Conservation (phyloP, 2,113 vertebrate species). For the Psophia crepitans region DNA sequence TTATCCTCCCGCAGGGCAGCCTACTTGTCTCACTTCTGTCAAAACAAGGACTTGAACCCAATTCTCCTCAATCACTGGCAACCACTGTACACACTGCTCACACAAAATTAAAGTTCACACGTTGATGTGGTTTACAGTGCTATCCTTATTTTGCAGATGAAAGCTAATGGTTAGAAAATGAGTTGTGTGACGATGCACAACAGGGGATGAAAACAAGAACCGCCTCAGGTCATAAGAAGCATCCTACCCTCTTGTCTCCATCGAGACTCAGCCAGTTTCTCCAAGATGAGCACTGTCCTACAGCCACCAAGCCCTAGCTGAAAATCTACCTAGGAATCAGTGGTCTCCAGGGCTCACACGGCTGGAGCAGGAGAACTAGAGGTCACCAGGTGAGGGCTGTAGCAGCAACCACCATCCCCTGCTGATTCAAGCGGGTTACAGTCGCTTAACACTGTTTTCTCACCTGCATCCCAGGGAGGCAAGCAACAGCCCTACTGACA, state of each 20-base stretch:
- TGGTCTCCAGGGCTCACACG: not conserved
- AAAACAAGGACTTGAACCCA: not conserved
- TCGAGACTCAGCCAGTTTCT: accelerated
- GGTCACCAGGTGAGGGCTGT: accelerated
- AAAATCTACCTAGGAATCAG: accelerated
- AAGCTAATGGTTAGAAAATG: not conserved
- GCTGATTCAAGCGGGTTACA: not conserved
- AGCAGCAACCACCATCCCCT: not conserved
- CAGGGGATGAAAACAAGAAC: not conserved
- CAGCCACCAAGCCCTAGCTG: not conserved
- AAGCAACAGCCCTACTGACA: not conserved
- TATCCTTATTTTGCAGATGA: not conserved
- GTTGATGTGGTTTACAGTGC: not conserved
- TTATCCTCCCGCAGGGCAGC: not conserved
- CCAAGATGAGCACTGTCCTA: not conserved
- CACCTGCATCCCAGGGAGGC: not conserved
- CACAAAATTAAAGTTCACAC: not conserved
- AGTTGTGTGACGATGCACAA: not conserved
- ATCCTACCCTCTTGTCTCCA: not conserved
- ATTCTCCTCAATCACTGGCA: not conserved
- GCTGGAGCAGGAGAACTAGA: not conserved
- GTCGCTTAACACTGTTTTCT: not conserved
- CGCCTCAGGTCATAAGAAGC: not conserved
- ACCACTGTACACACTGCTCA: not conserved
- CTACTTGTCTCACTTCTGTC: not conserved